Base-by-base conservation (phyloP, 2,888 invertebrate genomes). In the Diarsia dahlii region DNA sequence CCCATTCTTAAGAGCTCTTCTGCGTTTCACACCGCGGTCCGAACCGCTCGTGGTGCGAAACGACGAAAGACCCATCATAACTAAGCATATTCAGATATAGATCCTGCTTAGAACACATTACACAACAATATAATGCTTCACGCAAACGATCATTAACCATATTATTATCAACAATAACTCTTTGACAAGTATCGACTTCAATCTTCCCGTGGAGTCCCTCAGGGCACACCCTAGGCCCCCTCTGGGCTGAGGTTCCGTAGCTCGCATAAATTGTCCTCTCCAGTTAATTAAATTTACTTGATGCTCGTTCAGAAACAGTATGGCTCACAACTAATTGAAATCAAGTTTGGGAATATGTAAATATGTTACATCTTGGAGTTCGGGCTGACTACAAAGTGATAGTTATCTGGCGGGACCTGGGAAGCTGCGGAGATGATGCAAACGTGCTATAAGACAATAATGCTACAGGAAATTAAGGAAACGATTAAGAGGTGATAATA, bases 231-330 rank as follows among this genome's bases (percentile, higher is more conserved):
- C 60, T 45, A 20, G 12, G 71, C 20, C 34, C 50, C 15, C 60
- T 6, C n/a, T 8, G 58, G 39, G 48, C 46, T 69, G 66, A 52
- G 71, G 58, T 60, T 84, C 81, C 50, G 39, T 65, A 83, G 58
- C 75, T 73, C 62, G 81, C 87, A 86, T 85, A 86, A 81, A 85
- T 85, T 86, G 81, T 75, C 75, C 71, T 34, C 34, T 23, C 52
- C 63, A 73, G 84, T 86, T 85, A 85, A 85, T 85, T 85, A 76
- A 86, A 85, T 86, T 78, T 76, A 65, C 64, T 65, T 66, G 81
- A 84, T 80, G 81, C 62, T 68, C 45, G 52, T 78, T 70, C 73
- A 54, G 73, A 65, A 85, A 77, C 77, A 71, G 60, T 65, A 60
- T 67, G 76, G 66, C 76, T 79, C 54, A 50, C 60, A 74, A 82